phyloP scores from a whole-genome alignment of 2,888 invertebrate genomes.

The Ernsta delagoae region DNA sequence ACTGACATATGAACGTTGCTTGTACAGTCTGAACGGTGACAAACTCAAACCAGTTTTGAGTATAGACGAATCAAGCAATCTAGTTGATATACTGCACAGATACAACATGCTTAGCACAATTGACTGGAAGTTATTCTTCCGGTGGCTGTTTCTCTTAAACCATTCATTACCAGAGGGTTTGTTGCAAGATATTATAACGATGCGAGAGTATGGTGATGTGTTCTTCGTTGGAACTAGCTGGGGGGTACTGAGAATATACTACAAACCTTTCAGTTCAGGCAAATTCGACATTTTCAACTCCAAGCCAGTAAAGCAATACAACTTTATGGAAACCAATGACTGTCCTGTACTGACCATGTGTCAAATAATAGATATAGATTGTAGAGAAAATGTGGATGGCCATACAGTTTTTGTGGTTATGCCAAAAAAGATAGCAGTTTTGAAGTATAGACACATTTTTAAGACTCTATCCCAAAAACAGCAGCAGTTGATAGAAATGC shows the following conservation, averaged over 20 bases:
- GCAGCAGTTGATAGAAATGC: conserved; percentile 23
- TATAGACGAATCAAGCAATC: neutral
- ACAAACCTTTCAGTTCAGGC: conserved; percentile 56
- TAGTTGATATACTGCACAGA: conserved; percentile 41
- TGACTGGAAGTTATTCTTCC: conserved; percentile 65
- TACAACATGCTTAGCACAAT: conserved; percentile 65
- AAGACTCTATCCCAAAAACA: conserved; percentile 49
- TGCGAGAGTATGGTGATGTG: conserved; percentile 63
- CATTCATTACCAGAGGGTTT: conserved; percentile 58
- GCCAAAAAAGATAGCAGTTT: conserved; percentile 68
- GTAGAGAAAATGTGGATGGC: conserved; percentile 59
- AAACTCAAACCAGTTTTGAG: neutral
- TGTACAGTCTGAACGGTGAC: conserved; percentile 48
- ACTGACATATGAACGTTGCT: conserved; percentile 56
- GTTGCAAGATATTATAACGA: conserved; percentile 56
- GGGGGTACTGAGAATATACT: conserved; percentile 66
- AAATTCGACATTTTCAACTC: conserved; percentile 61
- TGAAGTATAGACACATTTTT: conserved; percentile 61
- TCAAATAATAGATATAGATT: conserved; percentile 66
- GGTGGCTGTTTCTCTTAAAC: conserved; percentile 61
- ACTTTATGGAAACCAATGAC: conserved; percentile 62
- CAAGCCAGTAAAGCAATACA: conserved; percentile 62
- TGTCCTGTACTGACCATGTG: conserved; percentile 61
- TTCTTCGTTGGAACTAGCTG: conserved; percentile 67
- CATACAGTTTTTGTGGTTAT: conserved; percentile 68